A percentile compares a stretch with the other conserved stretches of the same genome.
These are phyloP conservation scores for Todus mexicanus DNA, from an alignment of 2,797 vertebrate genomes.

Conservation along the genomic window DNA sequence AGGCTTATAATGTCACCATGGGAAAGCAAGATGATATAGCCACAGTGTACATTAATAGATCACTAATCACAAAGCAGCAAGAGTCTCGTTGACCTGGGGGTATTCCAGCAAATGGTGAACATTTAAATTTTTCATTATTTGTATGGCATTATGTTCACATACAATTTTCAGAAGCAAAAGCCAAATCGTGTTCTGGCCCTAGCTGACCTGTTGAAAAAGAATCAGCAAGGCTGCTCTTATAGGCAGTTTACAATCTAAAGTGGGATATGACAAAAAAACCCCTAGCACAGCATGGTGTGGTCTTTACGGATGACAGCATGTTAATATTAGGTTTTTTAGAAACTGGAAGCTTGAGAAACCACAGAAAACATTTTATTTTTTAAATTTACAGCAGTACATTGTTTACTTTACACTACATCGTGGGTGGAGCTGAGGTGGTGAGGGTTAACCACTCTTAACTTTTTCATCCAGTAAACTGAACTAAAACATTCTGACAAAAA, in stretches of 20 bases:
- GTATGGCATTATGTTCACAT: background rate
- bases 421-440: background rate
- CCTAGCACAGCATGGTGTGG: background rate
- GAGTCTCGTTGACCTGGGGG: constrained; percentile 37
- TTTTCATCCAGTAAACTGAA: background rate
- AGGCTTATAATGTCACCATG: constrained; percentile 30
- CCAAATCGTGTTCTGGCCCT: background rate
- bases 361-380: background rate
- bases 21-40: constrained; percentile 22
- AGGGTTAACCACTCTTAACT: background rate
- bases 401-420: background rate
- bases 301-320: background rate
- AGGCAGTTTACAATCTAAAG: background rate
- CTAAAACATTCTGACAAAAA: background rate
- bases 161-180: constrained; percentile 25
- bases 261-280: constrained; percentile 16
- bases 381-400: background rate
- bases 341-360: background rate
- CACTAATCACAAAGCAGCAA: constrained; percentile 39
- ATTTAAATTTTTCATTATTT: constrained; percentile 27
- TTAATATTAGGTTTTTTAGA: background rate
- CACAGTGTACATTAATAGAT: constrained; percentile 26
- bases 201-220: constrained; percentile 23
- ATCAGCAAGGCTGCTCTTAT: background rate
- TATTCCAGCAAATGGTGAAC: constrained; percentile 25